These are phyloP conservation scores for Orthosia gothica DNA, from an alignment of 2,888 invertebrate genomes.

Conservation along the genomic window DNA sequence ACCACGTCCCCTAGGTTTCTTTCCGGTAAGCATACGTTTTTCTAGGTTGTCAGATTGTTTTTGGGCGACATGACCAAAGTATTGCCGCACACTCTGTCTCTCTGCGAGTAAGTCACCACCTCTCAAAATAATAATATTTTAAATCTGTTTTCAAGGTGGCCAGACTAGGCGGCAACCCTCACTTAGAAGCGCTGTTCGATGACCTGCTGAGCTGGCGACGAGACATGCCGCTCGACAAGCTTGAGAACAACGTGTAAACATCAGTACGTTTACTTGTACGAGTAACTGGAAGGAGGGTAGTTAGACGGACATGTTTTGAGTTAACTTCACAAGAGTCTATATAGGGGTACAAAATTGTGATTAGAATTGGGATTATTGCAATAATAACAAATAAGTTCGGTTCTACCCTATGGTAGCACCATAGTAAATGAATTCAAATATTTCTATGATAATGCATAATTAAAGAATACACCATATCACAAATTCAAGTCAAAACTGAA, in stretches of 20 bases:
- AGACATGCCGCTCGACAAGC: constrained; percentile 63
- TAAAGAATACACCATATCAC: neutral
- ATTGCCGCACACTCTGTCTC: too few species aligned
- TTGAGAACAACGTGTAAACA: constrained; percentile 69
- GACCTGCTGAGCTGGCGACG: constrained; percentile 93
- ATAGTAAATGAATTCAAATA: neutral
- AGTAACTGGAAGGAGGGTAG: constrained; percentile 9
- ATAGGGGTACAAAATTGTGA: neutral
- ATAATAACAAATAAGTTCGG: neutral
- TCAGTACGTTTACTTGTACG: constrained; percentile 29
- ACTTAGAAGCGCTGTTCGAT: constrained; percentile 94
- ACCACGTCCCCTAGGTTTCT: too few species aligned
- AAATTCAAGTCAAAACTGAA: neutral
- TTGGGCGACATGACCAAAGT: too few species aligned
- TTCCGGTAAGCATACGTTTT: too few species aligned
- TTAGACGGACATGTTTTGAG: neutral
- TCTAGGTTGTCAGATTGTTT: too few species aligned
- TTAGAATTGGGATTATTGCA: constrained; percentile 31
- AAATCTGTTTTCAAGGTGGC: constrained; percentile 84
- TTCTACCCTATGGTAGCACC: too few species aligned
- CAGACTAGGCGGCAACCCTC: constrained; percentile 95
- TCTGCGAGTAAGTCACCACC: too few species aligned
- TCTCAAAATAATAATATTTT: neutral
- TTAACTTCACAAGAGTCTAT: neutral
- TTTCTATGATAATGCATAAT: neutral